These are phyloP conservation scores for Macaria notata DNA, from an alignment of 2,888 invertebrate species.

Conservation along the genomic window DNA sequence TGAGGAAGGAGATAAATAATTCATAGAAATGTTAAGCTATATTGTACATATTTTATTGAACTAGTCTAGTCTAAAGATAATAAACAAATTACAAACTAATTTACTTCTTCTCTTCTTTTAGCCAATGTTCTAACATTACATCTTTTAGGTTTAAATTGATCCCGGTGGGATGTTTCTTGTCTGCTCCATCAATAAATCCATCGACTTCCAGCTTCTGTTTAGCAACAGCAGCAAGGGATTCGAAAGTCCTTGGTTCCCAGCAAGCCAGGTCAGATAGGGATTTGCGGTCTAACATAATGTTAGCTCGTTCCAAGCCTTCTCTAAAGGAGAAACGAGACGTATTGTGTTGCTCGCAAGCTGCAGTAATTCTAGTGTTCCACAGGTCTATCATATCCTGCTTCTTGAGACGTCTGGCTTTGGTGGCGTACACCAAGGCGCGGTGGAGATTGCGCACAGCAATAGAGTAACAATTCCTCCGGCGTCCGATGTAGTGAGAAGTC, in stretches of 20 bases:
- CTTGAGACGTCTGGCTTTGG: conserved; percentile 87
- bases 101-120: conserved; percentile 67
- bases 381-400: conserved; percentile 87
- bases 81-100: conserved; percentile 34
- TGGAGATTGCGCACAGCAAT: conserved; percentile 90
- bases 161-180: conserved; percentile 67
- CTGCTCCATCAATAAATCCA: conserved; percentile 58
- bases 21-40: conserved; percentile 36
- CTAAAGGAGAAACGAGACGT: conserved; percentile 80
- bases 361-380: conserved; percentile 87
- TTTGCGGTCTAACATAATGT: conserved; percentile 88
- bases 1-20: conserved; percentile 76
- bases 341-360: conserved; percentile 89
- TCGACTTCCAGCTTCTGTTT: conserved; percentile 79
- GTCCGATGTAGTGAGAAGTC: conserved; percentile 90
- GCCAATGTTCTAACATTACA: conserved; percentile 72
- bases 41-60: conserved; percentile 36
- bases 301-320: conserved; percentile 85
- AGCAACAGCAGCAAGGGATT: conserved; percentile 87
- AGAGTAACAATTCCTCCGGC: conserved; percentile 92
- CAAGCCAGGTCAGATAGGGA: conserved; percentile 88
- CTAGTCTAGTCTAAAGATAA: conserved; percentile 42
- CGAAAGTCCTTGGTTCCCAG: conserved; percentile 94
- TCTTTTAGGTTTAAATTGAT: conserved; percentile 66
- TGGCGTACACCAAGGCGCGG: conserved; percentile 89